Evolutionary conservation across 2,797 vertebrate genomes (phyloP).

Genomic region (Pachyuromys duprasi): DNA sequence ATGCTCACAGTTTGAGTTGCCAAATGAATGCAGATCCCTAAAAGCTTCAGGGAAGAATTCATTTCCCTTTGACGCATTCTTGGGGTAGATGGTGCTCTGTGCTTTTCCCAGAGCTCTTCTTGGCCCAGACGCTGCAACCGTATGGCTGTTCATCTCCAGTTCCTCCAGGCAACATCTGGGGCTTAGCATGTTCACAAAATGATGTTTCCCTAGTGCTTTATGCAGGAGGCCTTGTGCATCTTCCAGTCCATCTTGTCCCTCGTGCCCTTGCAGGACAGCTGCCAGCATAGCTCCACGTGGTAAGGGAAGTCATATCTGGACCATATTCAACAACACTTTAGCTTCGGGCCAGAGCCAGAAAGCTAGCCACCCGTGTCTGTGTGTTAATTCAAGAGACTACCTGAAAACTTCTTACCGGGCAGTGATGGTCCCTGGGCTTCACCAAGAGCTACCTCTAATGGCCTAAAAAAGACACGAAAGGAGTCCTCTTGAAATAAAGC

Average conservation of each 20-base stretch:
- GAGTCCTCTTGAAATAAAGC: slow-evolving; percentile 56
- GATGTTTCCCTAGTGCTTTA: not conserved
- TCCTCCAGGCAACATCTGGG: slow-evolving; percentile 24
- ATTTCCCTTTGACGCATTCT: slow-evolving; percentile 53
- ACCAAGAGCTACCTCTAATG: not conserved
- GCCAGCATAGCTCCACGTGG: not conserved
- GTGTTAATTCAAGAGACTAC: slow-evolving; percentile 40
- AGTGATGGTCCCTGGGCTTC: not conserved
- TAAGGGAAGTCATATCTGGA: slow-evolving; percentile 71
- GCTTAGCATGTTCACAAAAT: slow-evolving; percentile 9
- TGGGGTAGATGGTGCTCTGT: not conserved
- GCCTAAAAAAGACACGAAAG: not conserved
- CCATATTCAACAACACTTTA: slow-evolving; percentile 53
- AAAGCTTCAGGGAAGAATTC: slow-evolving; percentile 63
- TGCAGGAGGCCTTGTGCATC: not conserved
- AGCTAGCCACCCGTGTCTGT: not conserved
- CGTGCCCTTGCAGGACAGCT: not conserved
- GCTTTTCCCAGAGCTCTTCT: slow-evolving; percentile 14
- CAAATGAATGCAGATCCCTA: slow-evolving; percentile 63
- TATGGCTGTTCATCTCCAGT: not conserved
- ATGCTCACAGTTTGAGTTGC: slow-evolving; percentile 61
- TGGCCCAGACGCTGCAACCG: not conserved
- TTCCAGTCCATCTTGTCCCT: slow-evolving; percentile 12
- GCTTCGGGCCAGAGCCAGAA: slow-evolving; percentile 54
- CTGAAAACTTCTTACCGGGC: not conserved